Base-by-base conservation (phyloP, 1,140 invertebrate species). In the Drosophila parabipectinata region DNA sequence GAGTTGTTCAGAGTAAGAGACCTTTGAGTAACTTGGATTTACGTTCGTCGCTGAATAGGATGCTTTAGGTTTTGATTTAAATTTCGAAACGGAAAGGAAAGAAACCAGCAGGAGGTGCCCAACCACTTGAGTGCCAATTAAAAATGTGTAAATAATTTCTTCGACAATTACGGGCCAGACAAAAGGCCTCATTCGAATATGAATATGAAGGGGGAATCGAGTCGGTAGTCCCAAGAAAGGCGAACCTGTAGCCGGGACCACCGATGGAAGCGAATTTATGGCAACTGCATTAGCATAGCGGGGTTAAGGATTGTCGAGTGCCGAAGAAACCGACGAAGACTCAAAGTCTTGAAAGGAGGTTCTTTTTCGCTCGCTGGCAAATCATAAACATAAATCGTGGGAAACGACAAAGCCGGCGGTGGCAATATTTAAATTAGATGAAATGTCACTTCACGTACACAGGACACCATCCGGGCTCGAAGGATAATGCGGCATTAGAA, bases 131-230 rank as follows among this genome's bases (percentile, higher is more conserved):
- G 81, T 68, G 82, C 82, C 82, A 87, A 87, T 87, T 87, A 87
- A 87, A 88, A 87, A 66, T 77, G 83, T 87, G 82, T 87, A 87
- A 87, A 87, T 87, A 88, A 88, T 72, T 88, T 87, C 77, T 41
- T 39, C 59, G 82, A 88, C 82, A 87, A 87, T 87, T 88, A 73
- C 64, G 21, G 12, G 21, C 56, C 82, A 75, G 54, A 85, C 82
- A 87, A 87, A 69, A 58, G 74, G 39, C 32, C 21, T 60, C 71
- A 57, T 87, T 78, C 62, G 55, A 73, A 47, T 47, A 47, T 47
- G 18, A 47, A 54, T 72, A 44, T 73, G 50, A n/a, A 53, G 56
- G 69, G 69, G 50, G 18, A 47, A 8, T 10, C 8, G 12, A 30
- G 8, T 51, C 28, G 15, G 30, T 4, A 3, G 47, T 44, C 41